Evolutionary conservation across 2,888 invertebrate species (phyloP).

Genomic region (Xestia rhomboidea): DNA sequence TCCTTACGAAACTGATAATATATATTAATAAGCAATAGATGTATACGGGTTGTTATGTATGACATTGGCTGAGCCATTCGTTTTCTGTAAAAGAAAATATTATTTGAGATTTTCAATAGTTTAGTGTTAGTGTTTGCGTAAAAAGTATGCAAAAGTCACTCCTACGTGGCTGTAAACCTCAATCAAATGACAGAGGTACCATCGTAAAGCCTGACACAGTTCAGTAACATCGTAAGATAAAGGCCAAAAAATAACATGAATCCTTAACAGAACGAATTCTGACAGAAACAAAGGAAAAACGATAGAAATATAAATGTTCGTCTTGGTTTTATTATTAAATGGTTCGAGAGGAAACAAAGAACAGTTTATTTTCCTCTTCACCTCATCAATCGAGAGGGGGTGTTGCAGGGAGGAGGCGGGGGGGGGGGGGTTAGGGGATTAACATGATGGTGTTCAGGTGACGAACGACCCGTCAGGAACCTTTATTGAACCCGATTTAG

Average conservation of each 20-base stretch:
- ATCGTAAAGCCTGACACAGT: not conserved
- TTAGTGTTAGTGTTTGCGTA: not conserved
- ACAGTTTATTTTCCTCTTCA: constrained; percentile 55
- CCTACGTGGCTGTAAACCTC: not conserved
- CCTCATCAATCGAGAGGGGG: constrained; percentile 45
- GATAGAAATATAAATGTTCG: constrained; percentile 27
- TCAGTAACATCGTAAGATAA: constrained; percentile 5
- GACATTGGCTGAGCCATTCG: not conserved
- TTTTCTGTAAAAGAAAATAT: too few species aligned
- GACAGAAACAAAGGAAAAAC: constrained; percentile 19
- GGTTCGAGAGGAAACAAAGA: constrained; percentile 48
- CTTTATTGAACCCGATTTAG: constrained; percentile 48
- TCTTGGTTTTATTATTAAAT: constrained; percentile 49
- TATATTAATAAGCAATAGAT: not conserved
- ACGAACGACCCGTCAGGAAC: constrained; percentile 47
- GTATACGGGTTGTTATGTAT: too few species aligned
- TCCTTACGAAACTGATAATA: not conserved
- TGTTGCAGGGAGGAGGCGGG: not conserved
- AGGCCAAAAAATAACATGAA: not conserved
- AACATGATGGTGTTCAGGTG: constrained; percentile 61
- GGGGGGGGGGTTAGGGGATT: not conserved
- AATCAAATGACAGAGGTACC: not conserved
- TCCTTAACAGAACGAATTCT: constrained; percentile 10
- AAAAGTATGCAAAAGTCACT: not conserved
- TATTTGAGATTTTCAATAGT: not conserved